A percentile compares a stretch with the other conserved stretches of the same genome.
Conservation (phyloP, 1,140 invertebrate species). For the Ditylenchus dipsaci region DNA sequence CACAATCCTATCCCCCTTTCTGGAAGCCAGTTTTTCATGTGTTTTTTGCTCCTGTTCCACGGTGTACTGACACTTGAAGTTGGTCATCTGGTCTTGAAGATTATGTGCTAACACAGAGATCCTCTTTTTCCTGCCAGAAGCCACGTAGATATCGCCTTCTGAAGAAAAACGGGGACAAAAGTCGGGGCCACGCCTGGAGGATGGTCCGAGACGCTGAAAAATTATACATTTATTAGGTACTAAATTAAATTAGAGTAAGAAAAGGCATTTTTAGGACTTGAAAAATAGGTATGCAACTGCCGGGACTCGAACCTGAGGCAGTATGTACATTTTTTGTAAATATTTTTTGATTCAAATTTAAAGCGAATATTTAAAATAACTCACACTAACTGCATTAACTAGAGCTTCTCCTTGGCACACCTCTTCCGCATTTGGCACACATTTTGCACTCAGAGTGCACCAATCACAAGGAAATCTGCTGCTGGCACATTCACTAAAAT, state of each 20-base stretch:
- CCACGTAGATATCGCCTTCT: constrained; percentile 23
- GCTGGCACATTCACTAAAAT: constrained; percentile 55
- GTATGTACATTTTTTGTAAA: no score
- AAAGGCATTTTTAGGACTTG: not conserved
- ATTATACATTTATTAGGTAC: not conserved
- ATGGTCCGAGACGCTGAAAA: constrained; percentile 49
- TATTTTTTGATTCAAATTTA: no score
- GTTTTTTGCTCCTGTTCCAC: constrained; percentile 38
- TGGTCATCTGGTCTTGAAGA: constrained; percentile 47
- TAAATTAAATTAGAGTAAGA: not conserved
- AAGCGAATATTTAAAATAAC: not conserved
- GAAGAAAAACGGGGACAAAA: constrained; percentile 37
- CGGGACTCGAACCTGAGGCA: no score
- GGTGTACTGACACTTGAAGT: constrained; percentile 53
- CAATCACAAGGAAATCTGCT: constrained; percentile 61
- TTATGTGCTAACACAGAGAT: constrained; percentile 18
- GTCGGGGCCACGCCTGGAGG: constrained; percentile 43
- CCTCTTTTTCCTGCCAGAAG: constrained; percentile 25
- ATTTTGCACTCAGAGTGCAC: constrained; percentile 48
- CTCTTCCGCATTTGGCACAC: constrained; percentile 56
- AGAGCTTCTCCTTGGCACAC: constrained; percentile 49
- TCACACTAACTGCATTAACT: constrained; percentile 43
- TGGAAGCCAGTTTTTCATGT: constrained; percentile 47
- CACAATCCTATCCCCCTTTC: constrained; percentile 46
- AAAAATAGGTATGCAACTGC: no score